phyloP scores from a whole-genome alignment of 92 coral and sea anemone species.

The Parazoanthus atlanticus region DNA sequence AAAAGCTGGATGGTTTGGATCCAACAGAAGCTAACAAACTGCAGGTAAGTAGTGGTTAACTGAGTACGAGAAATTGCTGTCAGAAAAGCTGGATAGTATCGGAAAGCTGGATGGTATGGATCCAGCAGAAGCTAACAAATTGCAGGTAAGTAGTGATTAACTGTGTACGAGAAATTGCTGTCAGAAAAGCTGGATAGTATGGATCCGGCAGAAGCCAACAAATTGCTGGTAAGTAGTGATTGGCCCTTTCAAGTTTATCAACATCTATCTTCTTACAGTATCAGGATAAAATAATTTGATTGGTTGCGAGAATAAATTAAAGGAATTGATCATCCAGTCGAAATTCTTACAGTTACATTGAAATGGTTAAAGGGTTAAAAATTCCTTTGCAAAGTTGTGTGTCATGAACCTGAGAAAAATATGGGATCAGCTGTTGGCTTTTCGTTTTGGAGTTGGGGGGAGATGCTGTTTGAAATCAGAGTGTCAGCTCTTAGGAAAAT shows the following conservation, averaged over 20 bases:
- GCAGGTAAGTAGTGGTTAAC: conserved; percentile 40
- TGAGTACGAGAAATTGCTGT: too few relatives aligned
- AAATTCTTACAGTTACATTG: too few relatives aligned
- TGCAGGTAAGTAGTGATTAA: conserved; percentile 51
- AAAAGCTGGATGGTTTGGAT: conserved; percentile 22
- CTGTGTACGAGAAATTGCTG: conserved; percentile 40
- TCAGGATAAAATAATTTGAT: too few relatives aligned
- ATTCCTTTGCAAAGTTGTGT: not conserved
- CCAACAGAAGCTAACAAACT: conserved; percentile 22
- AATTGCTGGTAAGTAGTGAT: conserved; percentile 44
- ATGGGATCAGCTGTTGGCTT: not conserved
- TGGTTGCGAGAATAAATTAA: too few relatives aligned
- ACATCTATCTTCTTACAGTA: too few relatives aligned
- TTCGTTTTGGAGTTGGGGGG: too few relatives aligned
- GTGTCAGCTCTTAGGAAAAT: too few relatives aligned
- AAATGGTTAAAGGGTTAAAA: too few relatives aligned
- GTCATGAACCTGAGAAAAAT: too few relatives aligned
- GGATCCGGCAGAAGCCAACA: conserved; percentile 43
- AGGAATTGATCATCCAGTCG: too few relatives aligned
- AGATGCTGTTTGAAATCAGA: too few relatives aligned
- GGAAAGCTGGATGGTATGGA: conserved; percentile 34
- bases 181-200: conserved; percentile 36
- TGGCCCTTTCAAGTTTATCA: not conserved
- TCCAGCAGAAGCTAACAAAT: conserved; percentile 18
- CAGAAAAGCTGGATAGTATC: too few relatives aligned